phyloP scores from a whole-genome alignment of 2,113 vertebrate species.

The Dicrurus megarhynchus region DNA sequence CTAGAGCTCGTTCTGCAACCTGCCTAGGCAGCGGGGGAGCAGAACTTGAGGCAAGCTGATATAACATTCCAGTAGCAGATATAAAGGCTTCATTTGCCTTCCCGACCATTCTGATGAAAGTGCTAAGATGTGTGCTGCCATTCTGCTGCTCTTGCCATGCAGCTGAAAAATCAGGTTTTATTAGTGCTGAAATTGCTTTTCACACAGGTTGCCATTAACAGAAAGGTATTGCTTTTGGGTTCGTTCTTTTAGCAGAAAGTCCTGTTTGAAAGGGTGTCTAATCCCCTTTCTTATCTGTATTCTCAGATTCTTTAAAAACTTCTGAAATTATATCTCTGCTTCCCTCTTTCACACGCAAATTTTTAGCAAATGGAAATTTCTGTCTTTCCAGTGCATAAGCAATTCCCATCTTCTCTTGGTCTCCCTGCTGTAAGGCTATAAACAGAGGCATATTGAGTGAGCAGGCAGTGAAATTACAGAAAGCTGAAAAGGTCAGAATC shows the following conservation, averaged over 20 bases:
- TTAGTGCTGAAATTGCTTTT: conserved; percentile 49
- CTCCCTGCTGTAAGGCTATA: conserved; percentile 31
- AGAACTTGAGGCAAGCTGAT: background rate
- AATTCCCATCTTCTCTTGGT: background rate
- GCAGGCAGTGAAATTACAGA: conserved; percentile 27
- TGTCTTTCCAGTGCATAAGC: background rate
- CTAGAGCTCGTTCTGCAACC: conserved; percentile 3
- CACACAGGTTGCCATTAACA: conserved; percentile 27
- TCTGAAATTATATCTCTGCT: background rate
- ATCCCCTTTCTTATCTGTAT: background rate
- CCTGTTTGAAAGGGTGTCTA: background rate
- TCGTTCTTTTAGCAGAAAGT: background rate
- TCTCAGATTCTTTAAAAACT: background rate
- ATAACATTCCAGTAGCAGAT: background rate
- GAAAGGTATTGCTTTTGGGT: conserved; percentile 12
- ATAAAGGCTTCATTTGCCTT: conserved; percentile 52
- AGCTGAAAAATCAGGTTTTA: conserved; percentile 48
- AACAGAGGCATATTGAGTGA: conserved; percentile 38
- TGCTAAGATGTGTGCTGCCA: background rate
- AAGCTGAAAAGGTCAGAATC: conserved; percentile 60
- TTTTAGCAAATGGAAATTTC: background rate
- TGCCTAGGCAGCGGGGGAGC: background rate
- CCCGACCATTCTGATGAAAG: background rate
- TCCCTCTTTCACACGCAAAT: background rate
- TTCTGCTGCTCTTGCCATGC: background rate